phyloP scores from a whole-genome alignment of 2,888 invertebrate genomes.

The Eueremaeus valkanovi region DNA sequence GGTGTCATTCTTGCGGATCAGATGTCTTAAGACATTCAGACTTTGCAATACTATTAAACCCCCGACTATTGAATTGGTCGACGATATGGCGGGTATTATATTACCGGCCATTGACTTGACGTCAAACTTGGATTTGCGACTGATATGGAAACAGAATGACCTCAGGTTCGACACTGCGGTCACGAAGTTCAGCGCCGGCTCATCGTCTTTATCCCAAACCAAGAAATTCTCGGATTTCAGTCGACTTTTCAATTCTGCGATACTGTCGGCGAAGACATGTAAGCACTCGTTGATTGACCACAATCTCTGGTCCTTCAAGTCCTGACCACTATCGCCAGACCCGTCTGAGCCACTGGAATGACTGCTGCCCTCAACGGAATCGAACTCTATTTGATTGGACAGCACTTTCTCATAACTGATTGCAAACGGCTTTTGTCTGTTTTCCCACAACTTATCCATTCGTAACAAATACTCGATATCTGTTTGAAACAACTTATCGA shows the following conservation, averaged over 20 bases:
- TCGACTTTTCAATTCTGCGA: constrained; percentile 58
- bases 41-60: constrained; percentile 89
- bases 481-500: constrained; percentile 86
- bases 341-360: constrained; percentile 53
- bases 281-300: constrained; percentile 76
- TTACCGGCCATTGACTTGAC: constrained; percentile 88
- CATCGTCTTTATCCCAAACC: constrained; percentile 97
- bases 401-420: constrained; percentile 57
- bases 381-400: not conserved
- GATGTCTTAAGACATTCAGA: constrained; percentile 63
- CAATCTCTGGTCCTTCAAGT: constrained; percentile 67
- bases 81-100: constrained; percentile 98
- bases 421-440: constrained; percentile 73
- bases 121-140: constrained; percentile 44
- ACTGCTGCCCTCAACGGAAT: constrained; percentile 55
- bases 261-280: constrained; percentile 65
- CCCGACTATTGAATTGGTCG: constrained; percentile 96
- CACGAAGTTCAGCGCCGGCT: constrained; percentile 89
- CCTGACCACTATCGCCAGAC: constrained; percentile 49
- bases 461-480: constrained; percentile 90
- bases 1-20: constrained; percentile 17
- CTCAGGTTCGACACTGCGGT: constrained; percentile 91
- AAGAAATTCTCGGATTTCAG: constrained; percentile 55
- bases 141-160: constrained; percentile 60
- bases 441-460: constrained; percentile 95